Evolutionary conservation across 2,888 invertebrate genomes (phyloP), one percentile per base, ranked within the genome.

Genomic region (Sabellastarte sp.): DNA sequence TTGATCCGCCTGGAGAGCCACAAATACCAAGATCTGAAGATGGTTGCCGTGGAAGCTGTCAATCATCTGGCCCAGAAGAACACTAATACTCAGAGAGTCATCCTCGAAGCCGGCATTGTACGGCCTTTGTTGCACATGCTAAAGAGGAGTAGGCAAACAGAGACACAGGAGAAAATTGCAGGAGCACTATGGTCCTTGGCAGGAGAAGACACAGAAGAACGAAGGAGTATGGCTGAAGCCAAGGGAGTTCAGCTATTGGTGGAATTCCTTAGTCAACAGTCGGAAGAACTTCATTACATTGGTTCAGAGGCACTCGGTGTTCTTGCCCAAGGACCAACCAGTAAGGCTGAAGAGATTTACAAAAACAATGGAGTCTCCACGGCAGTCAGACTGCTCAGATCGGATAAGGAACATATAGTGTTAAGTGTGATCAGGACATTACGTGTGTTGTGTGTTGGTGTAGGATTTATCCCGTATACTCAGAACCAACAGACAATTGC

Each of bases 261-360:
- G 31, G 81, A 82, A 65, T 82, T 83, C 73, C 71, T 82, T 32
- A 61, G 77, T 61, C 77, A 80, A 24, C 63, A 77, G 65, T 76
- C 78, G 20, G 79, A 79, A 60, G 74, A 78, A 60, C 76, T 83
- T 24, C 81, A 83, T 67, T 77, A 67, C 33, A 82, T 83, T 59
- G 82, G 82, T 24, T 80, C 80, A 20, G 83, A 83, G 65, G 80
- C 77, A 1, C 63, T 83, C 3, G 79, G 78, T 4, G 82, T 81
- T 1, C 67, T 83, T 28, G 79, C 80, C 10, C 77, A 78, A 62
- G 83, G 82, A 3, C 80, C 83, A 1, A 63, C 76, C 4, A 77
- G 72, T 65, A 72, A 75, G 65, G 79, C 80, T 60, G 66, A 73
- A n/a, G 76, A 74, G 26, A 82, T 82, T 60, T 77, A 75, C 2